Conservation (phyloP, 2,113 vertebrate genomes). For the Petrocephalus zakoni region DNA sequence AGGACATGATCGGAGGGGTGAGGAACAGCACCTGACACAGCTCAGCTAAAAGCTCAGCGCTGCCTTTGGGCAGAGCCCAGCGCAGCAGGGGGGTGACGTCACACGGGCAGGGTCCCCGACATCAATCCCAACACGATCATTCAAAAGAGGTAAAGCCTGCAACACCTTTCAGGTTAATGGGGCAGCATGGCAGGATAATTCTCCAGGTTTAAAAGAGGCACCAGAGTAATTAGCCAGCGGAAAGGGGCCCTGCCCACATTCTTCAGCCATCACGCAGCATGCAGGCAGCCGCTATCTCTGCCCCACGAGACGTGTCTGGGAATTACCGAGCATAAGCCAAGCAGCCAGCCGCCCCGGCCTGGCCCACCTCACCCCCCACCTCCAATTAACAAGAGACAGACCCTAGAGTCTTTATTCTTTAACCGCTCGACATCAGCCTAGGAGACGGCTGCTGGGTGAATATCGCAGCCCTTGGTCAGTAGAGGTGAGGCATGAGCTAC, state of each 20-base stretch:
- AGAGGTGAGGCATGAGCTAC: background rate
- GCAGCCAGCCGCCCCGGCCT: slow-evolving; percentile 24
- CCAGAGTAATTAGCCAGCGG: background rate
- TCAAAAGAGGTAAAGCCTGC: background rate
- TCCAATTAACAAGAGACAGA: background rate
- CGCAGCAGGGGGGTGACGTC: background rate
- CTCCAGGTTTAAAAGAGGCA: background rate
- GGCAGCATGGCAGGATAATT: background rate
- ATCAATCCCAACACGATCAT: background rate
- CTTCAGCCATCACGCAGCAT: slow-evolving; percentile 27
- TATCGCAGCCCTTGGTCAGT: background rate
- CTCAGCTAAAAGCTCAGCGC: no score
- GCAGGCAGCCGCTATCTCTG: slow-evolving; percentile 36
- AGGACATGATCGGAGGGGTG: background rate
- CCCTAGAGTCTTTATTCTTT: background rate
- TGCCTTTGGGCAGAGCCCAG: background rate
- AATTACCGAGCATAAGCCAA: slow-evolving; percentile 44
- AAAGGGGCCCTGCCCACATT: slow-evolving; percentile 1
- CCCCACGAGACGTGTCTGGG: slow-evolving; percentile 22
- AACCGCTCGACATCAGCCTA: background rate
- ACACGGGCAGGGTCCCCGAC: background rate
- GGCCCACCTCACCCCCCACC: slow-evolving; percentile 2
- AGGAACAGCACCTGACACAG: background rate
- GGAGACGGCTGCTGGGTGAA: background rate
- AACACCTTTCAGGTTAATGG: background rate